Evolutionary conservation across 1,140 invertebrate species (phyloP).

Genomic region (Charaxes varanes): DNA sequence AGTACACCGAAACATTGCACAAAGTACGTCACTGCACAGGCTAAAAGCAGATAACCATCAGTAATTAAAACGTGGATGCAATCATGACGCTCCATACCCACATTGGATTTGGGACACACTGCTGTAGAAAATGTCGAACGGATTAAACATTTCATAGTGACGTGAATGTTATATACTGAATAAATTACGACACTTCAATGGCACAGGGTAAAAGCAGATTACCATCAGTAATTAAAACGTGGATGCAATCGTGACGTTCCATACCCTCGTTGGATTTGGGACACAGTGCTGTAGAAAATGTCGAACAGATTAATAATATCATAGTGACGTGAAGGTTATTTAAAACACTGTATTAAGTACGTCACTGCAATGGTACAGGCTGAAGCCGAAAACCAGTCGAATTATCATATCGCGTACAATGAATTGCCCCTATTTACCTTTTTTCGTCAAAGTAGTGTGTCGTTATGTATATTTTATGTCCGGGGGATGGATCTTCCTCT

Average conservation of each 20-base stretch:
- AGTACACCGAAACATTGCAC: constrained; percentile 26
- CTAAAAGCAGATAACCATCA: constrained; percentile 35
- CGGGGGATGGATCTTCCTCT: no score
- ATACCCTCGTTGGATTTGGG: constrained; percentile 5
- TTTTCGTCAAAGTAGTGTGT: no score
- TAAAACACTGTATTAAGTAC: constrained; percentile 28
- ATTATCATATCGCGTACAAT: no score
- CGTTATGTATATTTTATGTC: no score
- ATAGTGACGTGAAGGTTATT: no score
- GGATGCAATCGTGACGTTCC: constrained; percentile 25
- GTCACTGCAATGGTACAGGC: constrained; percentile 25
- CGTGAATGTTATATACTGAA: no score
- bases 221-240: constrained; percentile 35
- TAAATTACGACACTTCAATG: constrained; percentile 28
- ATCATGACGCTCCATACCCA: constrained; percentile 20
- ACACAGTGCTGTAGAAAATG: neutral
- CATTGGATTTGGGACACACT: constrained; percentile 8
- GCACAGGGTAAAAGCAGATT: constrained; percentile 32
- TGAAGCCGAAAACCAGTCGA: constrained; percentile 33
- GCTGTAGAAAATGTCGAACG: neutral
- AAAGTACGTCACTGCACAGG: constrained; percentile 29
- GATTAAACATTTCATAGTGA: neutral
- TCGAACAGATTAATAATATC: neutral
- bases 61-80: constrained; percentile 32
- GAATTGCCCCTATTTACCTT: no score